Base-by-base conservation (phyloP, 2,888 invertebrate genomes). In the Tipula helvola region DNA sequence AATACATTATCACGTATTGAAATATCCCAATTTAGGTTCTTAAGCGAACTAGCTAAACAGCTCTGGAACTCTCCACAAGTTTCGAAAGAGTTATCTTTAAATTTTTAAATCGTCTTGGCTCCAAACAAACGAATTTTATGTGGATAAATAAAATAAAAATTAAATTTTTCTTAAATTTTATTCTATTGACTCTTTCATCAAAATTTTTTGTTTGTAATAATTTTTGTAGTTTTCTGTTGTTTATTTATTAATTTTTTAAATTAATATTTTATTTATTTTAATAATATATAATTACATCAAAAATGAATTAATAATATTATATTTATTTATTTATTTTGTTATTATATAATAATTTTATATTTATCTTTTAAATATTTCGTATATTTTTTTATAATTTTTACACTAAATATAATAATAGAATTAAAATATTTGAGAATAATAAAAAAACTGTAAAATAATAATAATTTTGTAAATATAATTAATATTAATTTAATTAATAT, bases 381-480 rank as follows among this genome's bases (percentile, higher is more conserved):
- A 71, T 71, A 71, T 71, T 71, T 71, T 28, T 71, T 71, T 71
- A 5, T 57, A 52, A 52, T 57, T 18, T 57, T 57, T 57, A 71
- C 71, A 28, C 71, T 71, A 71, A 71, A 71, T 28, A 8, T 71
- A 71, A 71, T 71, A 10, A 71, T 71, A 71, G 28, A 71, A 71
- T 28, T 5, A 18, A 13, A 28, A 57, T 18, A 28, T 28, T 71
- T 71, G 52, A 57, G 52, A 71, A 28, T 18, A 57, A 16, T 71
- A 71, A 71, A 71, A 52, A n/a, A 52, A 28, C 28, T 71, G 10
- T 71, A 28, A 57, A 71, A 71, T 28, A 71, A 71, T 71, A 71
- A 71, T 71, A 71, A 71, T 71, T 71, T 71, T 71, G 71, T 71
- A 71, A 71, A 71, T 71, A 71, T 71, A 71, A 71, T 71, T 71